Base-by-base conservation (phyloP, 2,113 vertebrate species). In the Otolemur garnettii region DNA sequence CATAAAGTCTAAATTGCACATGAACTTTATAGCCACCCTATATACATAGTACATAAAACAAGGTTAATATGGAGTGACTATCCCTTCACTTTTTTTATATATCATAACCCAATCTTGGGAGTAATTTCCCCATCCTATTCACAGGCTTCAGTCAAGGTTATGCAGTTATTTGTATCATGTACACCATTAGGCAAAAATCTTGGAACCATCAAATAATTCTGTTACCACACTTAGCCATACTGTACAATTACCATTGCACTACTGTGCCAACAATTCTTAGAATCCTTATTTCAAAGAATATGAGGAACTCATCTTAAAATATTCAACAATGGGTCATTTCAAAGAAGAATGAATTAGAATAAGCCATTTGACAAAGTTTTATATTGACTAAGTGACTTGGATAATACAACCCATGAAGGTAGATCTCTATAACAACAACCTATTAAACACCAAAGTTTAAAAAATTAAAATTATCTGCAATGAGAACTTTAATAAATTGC, bases 221-320 rank as follows among this genome's bases (percentile, higher is more conserved):
- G 4, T 45, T 45, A 55, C 0, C 0, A 33, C 3, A 50, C 35
- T 50, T 4, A 53, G 45, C 0, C 5, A 5, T 30, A 22, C 3
- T 35, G 17, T 79, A 64, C 10, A 66, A 26, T 50, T 66, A 80
- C 24, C n/a, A 60, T 12, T 17, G 0, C 4, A 30, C 66, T 85
- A 35, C 10, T 26, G 21, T 4, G 50, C 15, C 26, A 72, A 1
- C 3, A 57, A 55, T 12, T 45, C 55, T 79, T 72, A 85, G 21
- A 93, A 45, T 59, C 2, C 2, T n/a, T 90, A 26, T 57, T 80
- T 18, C 13, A 22, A 55, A 33, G 5, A 79, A 10, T 26, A 11
- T 64, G 4, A 45, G 42, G 62, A 19, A 22, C 13, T 68, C 18
- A n/a, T 62, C 1, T 72, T 59, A 42, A 72, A 81, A 77, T 33